These are phyloP conservation scores for Ips typographus DNA, from an alignment of 1,140 invertebrate species.

Conservation along the genomic window DNA sequence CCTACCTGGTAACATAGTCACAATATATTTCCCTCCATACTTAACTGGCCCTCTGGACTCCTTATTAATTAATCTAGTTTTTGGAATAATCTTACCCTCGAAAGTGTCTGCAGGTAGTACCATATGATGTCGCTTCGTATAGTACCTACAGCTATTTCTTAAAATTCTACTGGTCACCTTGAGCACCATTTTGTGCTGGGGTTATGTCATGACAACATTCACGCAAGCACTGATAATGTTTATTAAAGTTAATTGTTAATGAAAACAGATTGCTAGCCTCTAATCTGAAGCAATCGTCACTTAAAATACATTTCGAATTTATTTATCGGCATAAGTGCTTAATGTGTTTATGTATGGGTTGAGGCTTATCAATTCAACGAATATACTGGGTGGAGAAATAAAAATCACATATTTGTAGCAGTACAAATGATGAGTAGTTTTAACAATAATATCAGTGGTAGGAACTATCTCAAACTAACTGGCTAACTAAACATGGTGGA, in stretches of 20 bases:
- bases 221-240: constrained; percentile 1
- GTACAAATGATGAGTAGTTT: too few species aligned
- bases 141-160: background rate
- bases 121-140: constrained; percentile 13
- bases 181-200: constrained; percentile 17
- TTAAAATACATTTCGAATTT: constrained; percentile 3
- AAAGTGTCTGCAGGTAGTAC: constrained; percentile 29
- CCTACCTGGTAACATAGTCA: constrained; percentile 60
- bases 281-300: background rate
- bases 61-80: constrained; percentile 5
- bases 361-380: background rate
- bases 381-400: too few species aligned
- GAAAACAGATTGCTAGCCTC: background rate
- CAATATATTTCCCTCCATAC: constrained; percentile 63
- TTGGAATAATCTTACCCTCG: constrained; percentile 22
- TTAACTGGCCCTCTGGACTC: constrained; percentile 1
- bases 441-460: too few species aligned
- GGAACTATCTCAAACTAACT: too few species aligned
- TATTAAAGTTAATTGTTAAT: background rate
- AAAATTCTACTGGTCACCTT: constrained; percentile 11
- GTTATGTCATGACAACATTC: background rate
- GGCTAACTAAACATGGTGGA: too few species aligned
- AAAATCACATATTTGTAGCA: too few species aligned
- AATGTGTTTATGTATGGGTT: background rate
- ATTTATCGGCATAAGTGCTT: background rate